Evolutionary conservation across 2,888 invertebrate species (phyloP).

Genomic region (Dastarcus helophoroides): DNA sequence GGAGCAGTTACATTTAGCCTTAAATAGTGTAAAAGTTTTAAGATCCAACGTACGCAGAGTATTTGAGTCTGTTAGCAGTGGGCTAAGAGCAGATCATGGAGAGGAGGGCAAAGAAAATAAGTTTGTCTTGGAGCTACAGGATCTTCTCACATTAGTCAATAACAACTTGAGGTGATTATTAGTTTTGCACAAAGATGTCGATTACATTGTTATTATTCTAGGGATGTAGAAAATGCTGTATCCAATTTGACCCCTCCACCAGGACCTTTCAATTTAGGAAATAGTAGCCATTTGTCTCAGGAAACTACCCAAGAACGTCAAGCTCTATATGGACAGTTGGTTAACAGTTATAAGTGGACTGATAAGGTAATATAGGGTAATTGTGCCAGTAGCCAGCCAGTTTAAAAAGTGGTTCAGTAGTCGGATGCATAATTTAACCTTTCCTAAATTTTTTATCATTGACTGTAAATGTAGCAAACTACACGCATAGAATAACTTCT

Average conservation of each 20-base stretch:
- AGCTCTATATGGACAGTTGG: slow-evolving; percentile 74
- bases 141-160: slow-evolving; percentile 67
- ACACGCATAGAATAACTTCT: too few relatives aligned
- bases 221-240: slow-evolving; percentile 73
- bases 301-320: slow-evolving; percentile 87
- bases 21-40: slow-evolving; percentile 64
- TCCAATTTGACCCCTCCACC: slow-evolving; percentile 61
- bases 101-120: slow-evolving; percentile 70
- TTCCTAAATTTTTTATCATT: too few relatives aligned
- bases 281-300: slow-evolving; percentile 75
- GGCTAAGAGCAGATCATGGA: slow-evolving; percentile 65
- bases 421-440: too few relatives aligned
- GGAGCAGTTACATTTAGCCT: slow-evolving; percentile 61
- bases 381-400: too few relatives aligned
- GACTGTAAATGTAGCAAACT: too few relatives aligned
- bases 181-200: slow-evolving; percentile 4
- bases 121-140: slow-evolving; percentile 66
- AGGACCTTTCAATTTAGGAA: slow-evolving; percentile 74
- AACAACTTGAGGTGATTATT: slow-evolving; percentile 55
- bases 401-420: too few relatives aligned
- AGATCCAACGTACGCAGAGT: slow-evolving; percentile 76
- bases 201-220: slow-evolving; percentile 25
- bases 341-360: slow-evolving; percentile 87
- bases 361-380: slow-evolving; percentile 59
- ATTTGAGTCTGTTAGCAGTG: slow-evolving; percentile 75